phyloP scores from a whole-genome alignment of 2,113 vertebrate genomes.

The Peromyscus leucopus region DNA sequence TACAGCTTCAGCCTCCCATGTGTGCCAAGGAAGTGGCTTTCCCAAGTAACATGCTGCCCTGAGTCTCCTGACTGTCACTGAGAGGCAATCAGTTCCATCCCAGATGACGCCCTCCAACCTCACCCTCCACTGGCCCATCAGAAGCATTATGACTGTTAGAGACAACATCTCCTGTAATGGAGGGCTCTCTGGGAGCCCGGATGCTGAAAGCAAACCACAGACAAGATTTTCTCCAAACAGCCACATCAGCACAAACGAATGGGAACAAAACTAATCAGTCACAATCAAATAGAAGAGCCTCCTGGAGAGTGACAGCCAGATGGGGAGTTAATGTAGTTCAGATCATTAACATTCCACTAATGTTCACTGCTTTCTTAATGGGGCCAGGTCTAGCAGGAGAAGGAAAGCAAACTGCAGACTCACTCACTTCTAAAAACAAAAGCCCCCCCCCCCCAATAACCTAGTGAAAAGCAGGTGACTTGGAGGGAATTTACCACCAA shows the following conservation, averaged over 20 bases:
- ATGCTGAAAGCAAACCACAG: neutral
- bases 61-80: neutral
- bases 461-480: neutral
- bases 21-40: neutral
- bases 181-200: neutral
- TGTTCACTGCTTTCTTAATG: constrained; percentile 49
- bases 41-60: rapidly evolving
- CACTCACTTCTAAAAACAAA: neutral
- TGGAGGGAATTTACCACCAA: neutral
- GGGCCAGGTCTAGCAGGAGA: neutral
- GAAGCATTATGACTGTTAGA: neutral
- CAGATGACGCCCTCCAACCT: neutral
- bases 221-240: constrained; percentile 50
- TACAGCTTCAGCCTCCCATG: neutral
- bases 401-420: constrained; percentile 23
- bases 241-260: constrained; percentile 66
- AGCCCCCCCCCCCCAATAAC: neutral
- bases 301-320: constrained; percentile 72
- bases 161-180: neutral
- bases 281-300: constrained; percentile 65
- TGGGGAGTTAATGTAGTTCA: constrained; percentile 68
- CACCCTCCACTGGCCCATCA: neutral
- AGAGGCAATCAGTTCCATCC: neutral
- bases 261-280: constrained; percentile 73
- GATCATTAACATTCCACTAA: constrained; percentile 69